Evolutionary conservation across 2,797 vertebrate species (phyloP), one percentile per base, ranked within the genome.

Genomic region (Anas georgica): DNA sequence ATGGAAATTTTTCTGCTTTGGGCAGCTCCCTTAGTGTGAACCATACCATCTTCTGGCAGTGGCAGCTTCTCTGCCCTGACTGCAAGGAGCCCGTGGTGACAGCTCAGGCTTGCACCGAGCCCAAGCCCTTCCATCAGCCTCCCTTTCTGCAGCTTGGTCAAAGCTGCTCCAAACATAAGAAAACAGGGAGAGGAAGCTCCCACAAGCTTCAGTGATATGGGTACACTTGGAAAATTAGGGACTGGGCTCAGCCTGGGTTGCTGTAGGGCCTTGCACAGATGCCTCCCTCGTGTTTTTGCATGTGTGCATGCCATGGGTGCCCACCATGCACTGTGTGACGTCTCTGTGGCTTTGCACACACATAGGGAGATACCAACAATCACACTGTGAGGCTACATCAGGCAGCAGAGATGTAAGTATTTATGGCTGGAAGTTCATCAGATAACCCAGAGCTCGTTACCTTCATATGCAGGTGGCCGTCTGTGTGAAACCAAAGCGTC

Each of bases 331-430:
- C 16, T 8, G 14, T 2, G 0, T 9, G 33, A 35, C 0, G 1
- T 17, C 55, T 9, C 73, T 25, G 22, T 1, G 2, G 15, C 31
- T 68, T 55, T 33, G 54, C 2, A 2, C 20, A 1, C 5, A 15
- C 7, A 1, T 2, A 17, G 62, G 43, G 43, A 83, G 16, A 46
- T 17, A 41, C 23, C 45, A 54, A 17, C 0, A 13, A 29, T 15
- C 43, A n/a, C 41, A 37, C 0, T 0, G 63, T 23, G 31, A 76
- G 58, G 28, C 13, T n/a, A 3, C 0, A 0, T 18, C 58, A 39
- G 23, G 6, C 13, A 56, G 28, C 33, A 50, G 29, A 50, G 39
- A 1, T 10, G 45, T 5, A 20, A 4, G 10, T 2, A 33, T 35
- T 62, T 37, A 31, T 21, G n/a, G 56, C 31, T n/a, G 45, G 25